Base-by-base conservation (phyloP, 1,140 invertebrate genomes). In the Zaprionus lachaisei region DNA sequence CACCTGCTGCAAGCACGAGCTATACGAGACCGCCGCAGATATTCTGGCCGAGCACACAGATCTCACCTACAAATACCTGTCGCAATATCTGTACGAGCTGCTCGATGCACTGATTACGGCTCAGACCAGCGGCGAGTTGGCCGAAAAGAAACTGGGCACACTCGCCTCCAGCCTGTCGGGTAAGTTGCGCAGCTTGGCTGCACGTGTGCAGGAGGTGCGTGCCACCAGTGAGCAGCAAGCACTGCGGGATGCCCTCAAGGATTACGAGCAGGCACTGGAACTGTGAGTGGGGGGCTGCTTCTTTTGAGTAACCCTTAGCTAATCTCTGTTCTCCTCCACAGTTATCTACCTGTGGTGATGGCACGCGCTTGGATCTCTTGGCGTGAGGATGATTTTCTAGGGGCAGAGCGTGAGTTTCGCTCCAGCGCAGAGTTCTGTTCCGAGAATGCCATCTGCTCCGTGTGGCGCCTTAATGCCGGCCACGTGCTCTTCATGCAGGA, bases 401-500 rank as follows among this genome's bases (percentile, higher is more conserved):
- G 99, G 93, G 98, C 99, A 1, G 98, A 98, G 92, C 98, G 98
- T 91, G 97, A 98, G 73, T 98, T 98, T 91, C 95, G 98, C 24
- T 99, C 99, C 93, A 99, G 98, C 56, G 98, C 98, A 0, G 99
- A 99, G 92, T 99, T 99, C 93, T 99, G 98, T 90, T 98, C 98
- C 83, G 98, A 99, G 91, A 97, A 99, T 86, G 98, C 99, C 87
- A 95, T 97, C 1, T 87, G 73, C 20, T 76, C 73, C 5, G 73
- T 76, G 7, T 99, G 99, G 99, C 97, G 98, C 79, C 94, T 99
- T 6, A 99, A 99, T 92, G 98, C 99, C 0, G 99, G 99, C 0
- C 99, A 99, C 92, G 99, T 99, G 3, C 94, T 99, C 5, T 99
- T 99, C 92, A 99, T 99, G 99, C 98, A 99, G 93, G 98, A 97